phyloP scores from a whole-genome alignment of 2,888 invertebrate genomes.

The Colletes collaris region DNA sequence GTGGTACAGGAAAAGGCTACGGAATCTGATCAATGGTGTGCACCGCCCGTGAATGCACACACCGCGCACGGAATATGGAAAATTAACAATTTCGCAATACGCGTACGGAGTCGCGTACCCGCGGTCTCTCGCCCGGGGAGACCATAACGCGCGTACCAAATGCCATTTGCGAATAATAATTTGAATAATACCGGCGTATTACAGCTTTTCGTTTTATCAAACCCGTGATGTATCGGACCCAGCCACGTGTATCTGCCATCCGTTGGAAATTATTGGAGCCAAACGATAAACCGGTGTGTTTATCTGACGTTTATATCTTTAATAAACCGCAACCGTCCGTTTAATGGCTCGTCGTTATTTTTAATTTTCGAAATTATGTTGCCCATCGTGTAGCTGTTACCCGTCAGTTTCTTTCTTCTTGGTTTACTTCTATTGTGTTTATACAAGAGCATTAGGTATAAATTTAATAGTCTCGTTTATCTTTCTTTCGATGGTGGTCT shows the following conservation, averaged over 20 bases:
- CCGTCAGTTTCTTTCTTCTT: no score
- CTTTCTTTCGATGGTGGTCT: no score
- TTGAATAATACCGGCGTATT: conserved; percentile 27
- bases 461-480: no score
- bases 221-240: not conserved
- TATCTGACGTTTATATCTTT: conserved; percentile 1
- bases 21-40: conserved; percentile 45
- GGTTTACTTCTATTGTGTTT: no score
- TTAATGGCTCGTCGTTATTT: not conserved
- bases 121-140: not conserved
- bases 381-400: no score
- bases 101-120: not conserved
- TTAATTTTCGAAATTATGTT: not conserved
- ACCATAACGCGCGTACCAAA: not conserved
- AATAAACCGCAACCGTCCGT: not conserved
- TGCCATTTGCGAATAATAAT: conserved; percentile 26
- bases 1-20: conserved; percentile 31
- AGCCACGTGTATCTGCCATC: not conserved
- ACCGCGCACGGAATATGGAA: conserved; percentile 51
- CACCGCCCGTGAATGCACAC: conserved; percentile 20
- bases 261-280: conserved; percentile 14
- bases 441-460: no score
- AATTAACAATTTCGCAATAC: conserved; percentile 48
- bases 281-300: conserved; percentile 6
- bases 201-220: conserved; percentile 34